Evolutionary conservation across 2,888 invertebrate genomes (phyloP).

Genomic region (Dusona sp.): DNA sequence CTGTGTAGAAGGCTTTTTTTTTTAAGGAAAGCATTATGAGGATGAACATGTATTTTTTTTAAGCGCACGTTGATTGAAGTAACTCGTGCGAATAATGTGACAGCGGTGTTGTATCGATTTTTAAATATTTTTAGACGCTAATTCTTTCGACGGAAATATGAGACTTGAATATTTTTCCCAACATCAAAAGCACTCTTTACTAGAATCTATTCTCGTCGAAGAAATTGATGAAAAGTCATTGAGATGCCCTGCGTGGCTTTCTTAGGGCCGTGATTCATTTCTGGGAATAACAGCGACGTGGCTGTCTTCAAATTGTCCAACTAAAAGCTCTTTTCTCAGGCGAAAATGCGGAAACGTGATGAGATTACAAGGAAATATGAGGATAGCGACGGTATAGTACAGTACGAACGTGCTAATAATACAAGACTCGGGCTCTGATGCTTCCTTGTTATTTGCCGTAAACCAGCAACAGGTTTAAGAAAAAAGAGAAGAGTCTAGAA

Average conservation of each 20-base stretch:
- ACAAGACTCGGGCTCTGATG: not conserved
- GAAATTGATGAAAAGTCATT: not conserved
- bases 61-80: not conserved
- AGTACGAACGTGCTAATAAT: constrained; percentile 28
- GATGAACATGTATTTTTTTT: not conserved
- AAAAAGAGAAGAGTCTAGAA: constrained; percentile 2
- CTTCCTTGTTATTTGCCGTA: constrained; percentile 1
- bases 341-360: constrained; percentile 20
- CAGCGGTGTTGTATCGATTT: not conserved
- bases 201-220: not conserved
- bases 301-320: constrained; percentile 22
- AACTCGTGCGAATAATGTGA: not conserved
- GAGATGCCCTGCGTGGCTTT: constrained; percentile 6
- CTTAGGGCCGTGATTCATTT: constrained; percentile 2
- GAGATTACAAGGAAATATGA: constrained; percentile 28
- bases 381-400: not conserved
- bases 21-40: no score
- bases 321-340: constrained; percentile 15
- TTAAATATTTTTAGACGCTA: not conserved
- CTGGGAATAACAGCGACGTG: constrained; percentile 13
- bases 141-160: not conserved
- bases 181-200: not conserved
- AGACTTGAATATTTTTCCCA: not conserved
- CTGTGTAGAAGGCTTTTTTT: no score
- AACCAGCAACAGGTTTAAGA: constrained; percentile 48